phyloP scores from a whole-genome alignment of 2,888 invertebrate species.

The Thera britannica region DNA sequence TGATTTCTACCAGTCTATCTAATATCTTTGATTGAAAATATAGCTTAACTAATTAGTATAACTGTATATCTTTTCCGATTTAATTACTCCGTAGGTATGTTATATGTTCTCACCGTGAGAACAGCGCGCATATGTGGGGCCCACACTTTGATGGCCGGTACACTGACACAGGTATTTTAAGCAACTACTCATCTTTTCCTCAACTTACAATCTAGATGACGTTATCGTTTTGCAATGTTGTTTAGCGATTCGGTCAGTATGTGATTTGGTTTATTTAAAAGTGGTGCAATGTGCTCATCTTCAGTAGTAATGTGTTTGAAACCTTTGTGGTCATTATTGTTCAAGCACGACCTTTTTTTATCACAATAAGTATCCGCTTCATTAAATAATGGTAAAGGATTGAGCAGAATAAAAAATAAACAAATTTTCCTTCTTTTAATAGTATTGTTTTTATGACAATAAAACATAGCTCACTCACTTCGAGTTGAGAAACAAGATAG shows the following conservation, averaged over 20 bases:
- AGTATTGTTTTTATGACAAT: too few relatives aligned
- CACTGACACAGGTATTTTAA: constrained; percentile 25
- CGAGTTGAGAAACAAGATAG: neutral
- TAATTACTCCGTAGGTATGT: constrained; percentile 30
- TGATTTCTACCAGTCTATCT: too few relatives aligned
- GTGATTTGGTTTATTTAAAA: too few relatives aligned
- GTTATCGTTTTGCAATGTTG: neutral
- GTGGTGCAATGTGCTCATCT: too few relatives aligned
- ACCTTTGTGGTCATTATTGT: too few relatives aligned
- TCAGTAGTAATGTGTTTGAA: too few relatives aligned
- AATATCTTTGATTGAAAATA: neutral
- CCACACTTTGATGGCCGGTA: constrained; percentile 46
- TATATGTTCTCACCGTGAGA: constrained; percentile 43
- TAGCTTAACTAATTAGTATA: constrained; percentile 16
- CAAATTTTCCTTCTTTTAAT: too few relatives aligned
- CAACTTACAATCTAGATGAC: neutral
- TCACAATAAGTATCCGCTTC: too few relatives aligned
- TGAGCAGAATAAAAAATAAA: too few relatives aligned
- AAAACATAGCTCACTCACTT: neutral
- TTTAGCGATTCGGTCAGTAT: too few relatives aligned
- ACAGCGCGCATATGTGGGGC: constrained; percentile 43
- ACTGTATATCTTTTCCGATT: constrained; percentile 35
- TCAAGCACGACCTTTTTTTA: too few relatives aligned
- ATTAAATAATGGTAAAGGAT: too few relatives aligned
- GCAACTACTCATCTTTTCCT: neutral